Evolutionary conservation across 2,113 vertebrate genomes (phyloP).

Genomic region (Bubo scandiacus): DNA sequence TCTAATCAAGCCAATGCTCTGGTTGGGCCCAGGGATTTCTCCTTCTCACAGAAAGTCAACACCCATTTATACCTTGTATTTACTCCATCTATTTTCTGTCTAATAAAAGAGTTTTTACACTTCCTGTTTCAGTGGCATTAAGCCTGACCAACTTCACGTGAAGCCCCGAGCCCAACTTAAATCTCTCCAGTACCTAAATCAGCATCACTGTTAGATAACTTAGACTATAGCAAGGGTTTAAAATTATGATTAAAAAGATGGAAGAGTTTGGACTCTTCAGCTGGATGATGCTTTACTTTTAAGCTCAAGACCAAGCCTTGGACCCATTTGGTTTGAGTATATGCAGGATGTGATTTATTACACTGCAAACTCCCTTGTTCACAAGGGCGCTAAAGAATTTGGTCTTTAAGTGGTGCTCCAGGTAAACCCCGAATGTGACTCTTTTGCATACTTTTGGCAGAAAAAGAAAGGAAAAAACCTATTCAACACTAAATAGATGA

Average conservation of each 20-base stretch:
- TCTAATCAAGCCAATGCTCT: background rate
- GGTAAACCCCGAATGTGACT: background rate
- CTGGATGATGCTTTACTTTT: background rate
- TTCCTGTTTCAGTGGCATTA: background rate
- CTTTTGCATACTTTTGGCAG: background rate
- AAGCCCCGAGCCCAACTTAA: background rate
- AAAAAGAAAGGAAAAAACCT: background rate
- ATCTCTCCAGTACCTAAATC: background rate
- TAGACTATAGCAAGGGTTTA: background rate
- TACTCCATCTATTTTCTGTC: background rate
- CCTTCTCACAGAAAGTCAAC: background rate
- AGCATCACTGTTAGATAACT: background rate
- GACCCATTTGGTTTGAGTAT: background rate
- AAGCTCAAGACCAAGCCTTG: background rate
- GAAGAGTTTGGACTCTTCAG: background rate
- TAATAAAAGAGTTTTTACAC: conserved; percentile 19
- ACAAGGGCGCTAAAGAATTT: background rate
- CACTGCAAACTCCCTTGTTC: background rate
- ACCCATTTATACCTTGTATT: background rate
- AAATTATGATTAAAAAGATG: background rate
- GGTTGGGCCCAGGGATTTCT: background rate
- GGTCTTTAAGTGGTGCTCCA: background rate
- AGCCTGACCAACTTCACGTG: background rate
- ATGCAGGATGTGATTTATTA: fast-evolving
- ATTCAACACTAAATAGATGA: background rate